These are phyloP conservation scores for Drosophila lacteicornis DNA, from an alignment of 1,140 invertebrate genomes.

Conservation along the genomic window DNA sequence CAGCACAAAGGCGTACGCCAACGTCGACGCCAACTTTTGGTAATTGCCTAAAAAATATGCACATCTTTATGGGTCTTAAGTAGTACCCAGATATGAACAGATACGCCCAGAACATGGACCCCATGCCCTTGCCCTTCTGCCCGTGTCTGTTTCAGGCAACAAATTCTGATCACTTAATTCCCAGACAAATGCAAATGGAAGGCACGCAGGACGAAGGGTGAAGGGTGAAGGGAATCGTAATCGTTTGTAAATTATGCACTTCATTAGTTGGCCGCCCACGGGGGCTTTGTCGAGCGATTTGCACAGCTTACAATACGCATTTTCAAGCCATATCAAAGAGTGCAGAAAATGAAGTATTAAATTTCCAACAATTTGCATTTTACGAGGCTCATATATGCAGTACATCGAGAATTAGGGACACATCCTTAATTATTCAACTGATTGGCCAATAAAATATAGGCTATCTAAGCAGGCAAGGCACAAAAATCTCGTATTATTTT, in stretches of 20 bases:
- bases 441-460: too few species aligned
- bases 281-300: slow-evolving; percentile 31
- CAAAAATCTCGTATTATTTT: too few species aligned
- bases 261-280: slow-evolving; percentile 39
- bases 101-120: background rate
- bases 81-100: slow-evolving; percentile 23
- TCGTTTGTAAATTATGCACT: slow-evolving; percentile 64
- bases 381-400: background rate
- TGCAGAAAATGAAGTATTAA: slow-evolving; percentile 1
- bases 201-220: background rate
- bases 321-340: background rate
- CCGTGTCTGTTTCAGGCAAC: slow-evolving; percentile 38
- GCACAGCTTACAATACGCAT: slow-evolving; percentile 1
- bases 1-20: slow-evolving; percentile 22
- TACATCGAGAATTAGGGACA: too few species aligned
- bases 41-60: slow-evolving; percentile 51
- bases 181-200: slow-evolving; percentile 37
- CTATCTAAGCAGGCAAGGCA: too few species aligned
- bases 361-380: background rate
- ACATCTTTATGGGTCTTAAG: slow-evolving; percentile 53
- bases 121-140: background rate
- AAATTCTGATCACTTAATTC: slow-evolving; percentile 39
- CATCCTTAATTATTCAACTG: background rate
- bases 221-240: slow-evolving; percentile 14
- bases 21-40: slow-evolving; percentile 23